Evolutionary conservation across 1,140 invertebrate genomes (phyloP).

Genomic region (Listronotus oregonensis): DNA sequence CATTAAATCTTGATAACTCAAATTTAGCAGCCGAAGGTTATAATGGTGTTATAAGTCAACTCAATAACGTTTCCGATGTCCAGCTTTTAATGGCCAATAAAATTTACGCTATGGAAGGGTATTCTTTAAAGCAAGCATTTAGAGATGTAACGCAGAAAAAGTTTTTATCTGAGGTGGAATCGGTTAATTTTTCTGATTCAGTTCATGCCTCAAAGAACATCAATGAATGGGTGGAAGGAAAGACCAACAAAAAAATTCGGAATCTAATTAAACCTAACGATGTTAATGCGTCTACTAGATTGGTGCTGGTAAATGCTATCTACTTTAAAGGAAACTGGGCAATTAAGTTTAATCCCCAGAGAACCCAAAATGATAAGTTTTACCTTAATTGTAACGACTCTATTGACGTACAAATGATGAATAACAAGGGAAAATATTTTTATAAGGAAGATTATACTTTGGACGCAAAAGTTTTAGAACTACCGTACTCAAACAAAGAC

Average conservation of each 20-base stretch:
- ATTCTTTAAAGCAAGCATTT: slow-evolving; percentile 60
- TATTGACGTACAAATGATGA: slow-evolving; percentile 70
- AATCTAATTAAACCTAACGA: slow-evolving; percentile 65
- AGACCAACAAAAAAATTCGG: slow-evolving; percentile 75
- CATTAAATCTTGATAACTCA: slow-evolving; percentile 38
- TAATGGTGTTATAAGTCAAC: slow-evolving; percentile 51
- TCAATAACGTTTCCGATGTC: slow-evolving; percentile 57
- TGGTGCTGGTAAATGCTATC: slow-evolving; percentile 81
- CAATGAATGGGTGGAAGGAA: slow-evolving; percentile 74
- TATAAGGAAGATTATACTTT: slow-evolving; percentile 60
- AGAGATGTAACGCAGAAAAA: slow-evolving; percentile 36
- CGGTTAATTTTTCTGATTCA: slow-evolving; percentile 61
- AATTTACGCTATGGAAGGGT: slow-evolving; percentile 63
- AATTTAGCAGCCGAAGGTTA: slow-evolving; percentile 50
- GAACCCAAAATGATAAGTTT: slow-evolving; percentile 58
- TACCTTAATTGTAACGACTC: slow-evolving; percentile 50
- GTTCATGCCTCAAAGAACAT: slow-evolving; percentile 60
- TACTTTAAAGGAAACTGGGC: slow-evolving; percentile 83
- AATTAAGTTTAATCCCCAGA: slow-evolving; percentile 61
- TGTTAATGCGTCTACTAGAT: slow-evolving; percentile 61
- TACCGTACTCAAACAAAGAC: slow-evolving; percentile 64
- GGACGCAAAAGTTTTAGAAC: slow-evolving; percentile 61
- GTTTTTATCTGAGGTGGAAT: slow-evolving; percentile 59
- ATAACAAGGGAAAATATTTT: slow-evolving; percentile 58
- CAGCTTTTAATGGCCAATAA: slow-evolving; percentile 68